Evolutionary conservation across 2,113 vertebrate species (phyloP).

Genomic region (Oceanodroma tethys): DNA sequence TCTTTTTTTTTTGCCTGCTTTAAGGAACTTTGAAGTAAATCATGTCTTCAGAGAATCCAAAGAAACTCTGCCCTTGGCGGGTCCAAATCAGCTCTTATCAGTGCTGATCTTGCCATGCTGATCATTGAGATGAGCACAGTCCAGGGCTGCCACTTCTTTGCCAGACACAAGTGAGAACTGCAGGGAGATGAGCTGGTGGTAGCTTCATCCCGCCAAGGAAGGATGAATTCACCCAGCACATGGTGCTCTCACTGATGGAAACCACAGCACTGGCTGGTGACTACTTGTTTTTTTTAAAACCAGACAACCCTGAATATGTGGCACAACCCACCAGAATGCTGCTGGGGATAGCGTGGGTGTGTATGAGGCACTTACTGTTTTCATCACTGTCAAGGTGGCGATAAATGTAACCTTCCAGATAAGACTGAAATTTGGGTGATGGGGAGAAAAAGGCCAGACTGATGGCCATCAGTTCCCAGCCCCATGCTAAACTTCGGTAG

Average conservation of each 20-base stretch:
- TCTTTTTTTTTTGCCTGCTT: not conserved
- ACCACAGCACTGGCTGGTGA: not conserved
- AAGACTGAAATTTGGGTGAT: slow-evolving; percentile 89
- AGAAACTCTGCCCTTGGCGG: not conserved
- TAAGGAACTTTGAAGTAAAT: not conserved
- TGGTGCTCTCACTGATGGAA: not conserved
- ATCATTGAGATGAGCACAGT: not conserved
- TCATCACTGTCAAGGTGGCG: slow-evolving; percentile 86
- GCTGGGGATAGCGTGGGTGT: not conserved
- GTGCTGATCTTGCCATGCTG: not conserved
- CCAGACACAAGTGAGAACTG: not conserved
- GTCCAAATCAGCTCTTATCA: not conserved
- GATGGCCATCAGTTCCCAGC: slow-evolving; percentile 91
- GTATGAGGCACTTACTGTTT: slow-evolving; percentile 79
- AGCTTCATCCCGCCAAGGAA: not conserved
- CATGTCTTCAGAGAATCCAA: not conserved
- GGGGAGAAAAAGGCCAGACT: slow-evolving; percentile 89
- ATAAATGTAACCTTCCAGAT: slow-evolving; percentile 91
- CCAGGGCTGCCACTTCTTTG: not conserved
- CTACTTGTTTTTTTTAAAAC: not conserved
- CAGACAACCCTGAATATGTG: not conserved
- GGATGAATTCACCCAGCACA: not conserved
- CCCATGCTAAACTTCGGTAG: slow-evolving; percentile 81
- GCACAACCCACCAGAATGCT: not conserved
- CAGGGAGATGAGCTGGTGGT: not conserved